A percentile compares a stretch with the other conserved stretches of the same genome.
These are phyloP conservation scores for Oxyteleia sp. DNA, from an alignment of 2,888 invertebrate genomes.

Conservation along the genomic window DNA sequence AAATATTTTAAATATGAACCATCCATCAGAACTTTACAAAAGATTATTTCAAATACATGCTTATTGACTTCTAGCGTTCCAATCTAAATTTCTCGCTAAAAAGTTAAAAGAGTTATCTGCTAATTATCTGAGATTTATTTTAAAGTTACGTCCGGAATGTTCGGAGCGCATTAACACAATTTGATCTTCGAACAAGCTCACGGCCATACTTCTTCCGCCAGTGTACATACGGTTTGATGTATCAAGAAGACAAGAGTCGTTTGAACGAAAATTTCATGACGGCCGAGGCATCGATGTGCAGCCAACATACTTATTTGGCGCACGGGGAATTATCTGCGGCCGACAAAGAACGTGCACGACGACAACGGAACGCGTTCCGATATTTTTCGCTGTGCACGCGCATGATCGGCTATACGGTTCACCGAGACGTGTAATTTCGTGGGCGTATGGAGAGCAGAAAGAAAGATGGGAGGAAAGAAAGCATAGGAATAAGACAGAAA, in stretches of 20 bases:
- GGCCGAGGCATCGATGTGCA: conserved; percentile 59
- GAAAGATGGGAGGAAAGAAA: conserved; percentile 70
- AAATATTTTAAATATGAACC: too few relatives aligned
- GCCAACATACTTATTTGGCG: conserved; percentile 74
- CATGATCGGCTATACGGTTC: conserved; percentile 69
- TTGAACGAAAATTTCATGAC: conserved; percentile 65
- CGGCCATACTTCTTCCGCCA: conserved; percentile 34
- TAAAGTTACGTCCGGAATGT: conserved; percentile 21
- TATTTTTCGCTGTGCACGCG: conserved; percentile 74
- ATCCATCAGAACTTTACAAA: too few relatives aligned
- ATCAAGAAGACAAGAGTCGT: conserved; percentile 65
- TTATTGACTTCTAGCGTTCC: too few relatives aligned
- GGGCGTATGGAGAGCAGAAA: conserved; percentile 81
- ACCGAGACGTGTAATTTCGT: conserved; percentile 82
- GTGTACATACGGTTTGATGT: conserved; percentile 55
- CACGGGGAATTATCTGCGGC: conserved; percentile 75
- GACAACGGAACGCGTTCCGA: conserved; percentile 74
- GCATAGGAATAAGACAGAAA: conserved; percentile 69
- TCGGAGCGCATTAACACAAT: conserved; percentile 42
- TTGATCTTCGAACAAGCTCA: conserved; percentile 49
- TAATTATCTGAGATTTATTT: conserved; percentile 4
- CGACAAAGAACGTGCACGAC: conserved; percentile 72
- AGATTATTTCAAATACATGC: too few relatives aligned
- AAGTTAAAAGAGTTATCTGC: too few relatives aligned
- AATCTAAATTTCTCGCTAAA: too few relatives aligned